Percentiles rank a stretch among this genome's conserved stretches.
phyloP scores from a whole-genome alignment of 1,140 invertebrate genomes.

The Neodiprion pinetum region DNA sequence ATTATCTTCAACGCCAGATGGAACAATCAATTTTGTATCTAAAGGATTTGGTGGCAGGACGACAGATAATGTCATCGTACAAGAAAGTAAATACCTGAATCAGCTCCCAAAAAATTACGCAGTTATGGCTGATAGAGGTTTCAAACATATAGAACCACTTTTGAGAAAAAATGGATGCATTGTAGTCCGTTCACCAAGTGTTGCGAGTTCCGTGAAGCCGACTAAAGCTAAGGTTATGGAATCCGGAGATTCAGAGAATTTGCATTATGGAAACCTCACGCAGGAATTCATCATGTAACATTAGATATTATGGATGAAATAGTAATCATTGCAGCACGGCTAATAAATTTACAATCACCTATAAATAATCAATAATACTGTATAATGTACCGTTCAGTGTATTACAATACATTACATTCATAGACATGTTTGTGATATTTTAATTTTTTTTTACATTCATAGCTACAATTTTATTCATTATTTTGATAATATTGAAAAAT shows the following conservation, averaged over 20 bases:
- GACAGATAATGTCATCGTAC: conserved; percentile 45
- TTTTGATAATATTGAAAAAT: neutral
- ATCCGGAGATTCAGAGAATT: conserved; percentile 53
- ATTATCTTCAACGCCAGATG: conserved; percentile 54
- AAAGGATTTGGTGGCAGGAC: conserved; percentile 50
- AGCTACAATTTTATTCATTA: conserved; percentile 2
- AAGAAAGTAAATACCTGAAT: conserved; percentile 46
- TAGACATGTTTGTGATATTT: neutral
- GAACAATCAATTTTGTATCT: conserved; percentile 55
- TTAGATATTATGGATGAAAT: conserved; percentile 42
- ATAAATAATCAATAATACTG: conserved; percentile 32
- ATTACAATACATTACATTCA: neutral
- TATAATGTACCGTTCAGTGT: conserved; percentile 2
- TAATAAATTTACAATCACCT: conserved; percentile 46
- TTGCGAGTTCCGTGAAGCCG: conserved; percentile 30
- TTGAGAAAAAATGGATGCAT: conserved; percentile 35
- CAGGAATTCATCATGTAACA: conserved; percentile 38
- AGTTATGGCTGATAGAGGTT: conserved; percentile 53
- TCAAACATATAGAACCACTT: conserved; percentile 46
- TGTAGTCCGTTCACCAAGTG: conserved; percentile 53
- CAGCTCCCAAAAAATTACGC: conserved; percentile 28
- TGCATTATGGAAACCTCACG: conserved; percentile 48
- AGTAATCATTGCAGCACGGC: conserved; percentile 38
- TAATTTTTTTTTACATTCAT: conserved; percentile 6
- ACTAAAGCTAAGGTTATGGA: conserved; percentile 49